Conservation (phyloP, 2,113 vertebrate species). For the Puma concolor region DNA sequence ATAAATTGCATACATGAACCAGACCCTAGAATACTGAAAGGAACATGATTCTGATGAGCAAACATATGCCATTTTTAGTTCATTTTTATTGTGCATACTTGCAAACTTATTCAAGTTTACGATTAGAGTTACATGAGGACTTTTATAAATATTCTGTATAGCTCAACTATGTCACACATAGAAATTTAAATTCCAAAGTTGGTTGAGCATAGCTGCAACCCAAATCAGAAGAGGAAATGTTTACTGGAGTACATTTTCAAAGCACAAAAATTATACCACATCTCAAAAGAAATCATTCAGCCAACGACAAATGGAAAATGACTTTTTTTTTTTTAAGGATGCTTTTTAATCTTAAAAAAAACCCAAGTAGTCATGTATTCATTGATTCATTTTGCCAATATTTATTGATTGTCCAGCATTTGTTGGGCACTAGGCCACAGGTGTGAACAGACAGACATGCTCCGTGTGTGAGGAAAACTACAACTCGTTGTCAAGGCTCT, state of each 20-base stretch:
- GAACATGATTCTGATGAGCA: slow-evolving; percentile 75
- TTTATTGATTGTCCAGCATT: background rate
- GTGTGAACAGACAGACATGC: background rate
- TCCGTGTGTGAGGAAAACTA: background rate
- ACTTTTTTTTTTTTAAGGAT: background rate
- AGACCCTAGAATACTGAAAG: slow-evolving; percentile 57
- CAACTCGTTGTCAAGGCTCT: rapidly evolving
- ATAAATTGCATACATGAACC: slow-evolving; percentile 70
- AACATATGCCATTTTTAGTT: slow-evolving; percentile 72
- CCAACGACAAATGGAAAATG: slow-evolving; percentile 8
- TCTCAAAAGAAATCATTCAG: slow-evolving; percentile 48
- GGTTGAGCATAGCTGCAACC: background rate
- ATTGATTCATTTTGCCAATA: slow-evolving; percentile 16
- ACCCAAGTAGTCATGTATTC: background rate
- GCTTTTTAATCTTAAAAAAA: slow-evolving; percentile 7
- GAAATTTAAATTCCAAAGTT: slow-evolving; percentile 64
- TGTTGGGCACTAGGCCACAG: background rate
- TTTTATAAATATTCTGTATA: slow-evolving; percentile 74
- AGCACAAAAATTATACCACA: background rate
- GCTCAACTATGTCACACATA: slow-evolving; percentile 12
- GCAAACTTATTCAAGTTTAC: slow-evolving; percentile 73
- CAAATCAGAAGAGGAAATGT: slow-evolving; percentile 41
- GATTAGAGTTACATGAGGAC: slow-evolving; percentile 61
- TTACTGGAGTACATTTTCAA: background rate
- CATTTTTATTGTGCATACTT: slow-evolving; percentile 59